Evolutionary conservation across 2,888 invertebrate species (phyloP), one percentile per base, ranked within the genome.

Genomic region (Euplagia quadripunctaria): DNA sequence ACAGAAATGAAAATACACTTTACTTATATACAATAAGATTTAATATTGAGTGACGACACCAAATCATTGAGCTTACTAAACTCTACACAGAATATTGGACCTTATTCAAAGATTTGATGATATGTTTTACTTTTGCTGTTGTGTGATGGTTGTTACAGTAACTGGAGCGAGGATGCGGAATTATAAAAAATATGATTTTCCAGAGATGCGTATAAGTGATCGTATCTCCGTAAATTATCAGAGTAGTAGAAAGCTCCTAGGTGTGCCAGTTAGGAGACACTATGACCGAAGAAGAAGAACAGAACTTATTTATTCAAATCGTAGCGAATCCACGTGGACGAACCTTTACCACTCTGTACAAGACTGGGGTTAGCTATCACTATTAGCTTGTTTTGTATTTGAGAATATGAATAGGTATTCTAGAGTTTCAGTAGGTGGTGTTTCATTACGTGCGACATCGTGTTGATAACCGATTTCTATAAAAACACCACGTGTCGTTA

Each of bases 121-220:
- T 74, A 49, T 20, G 14, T 58, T 51, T 68, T 74, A 4, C 64
- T 31, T 17, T 68, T 71, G 31, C 46, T 16, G 31, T 2, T 43
- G 20, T 17, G 52, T 68, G 64, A 64, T 31, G 66, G 81, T 85
- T 82, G 78, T 70, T 68, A 83, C 78, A 77, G 76, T 81, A 84
- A 89, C 83, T 88, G 82, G 88, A 89, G 88, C 89, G 87, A 77
- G 73, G 64, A 80, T 77, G 72, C 74, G 70, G 77, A 78, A 76
- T 78, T 79, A 74, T 79, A 76, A 69, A 77, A 71, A 74, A 69
- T 55, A 73, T 79, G 72, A 78, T 74, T 84, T 73, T 68, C 66
- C 4, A 69, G 43, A 61, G 49, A 51, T 65, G 58, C 9, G 70
- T 66, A 17, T 7, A 64, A 63, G 46, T 42, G 65, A 58, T 66